Conservation (phyloP, 2,113 vertebrate genomes). For the Mastomys natalensis region DNA sequence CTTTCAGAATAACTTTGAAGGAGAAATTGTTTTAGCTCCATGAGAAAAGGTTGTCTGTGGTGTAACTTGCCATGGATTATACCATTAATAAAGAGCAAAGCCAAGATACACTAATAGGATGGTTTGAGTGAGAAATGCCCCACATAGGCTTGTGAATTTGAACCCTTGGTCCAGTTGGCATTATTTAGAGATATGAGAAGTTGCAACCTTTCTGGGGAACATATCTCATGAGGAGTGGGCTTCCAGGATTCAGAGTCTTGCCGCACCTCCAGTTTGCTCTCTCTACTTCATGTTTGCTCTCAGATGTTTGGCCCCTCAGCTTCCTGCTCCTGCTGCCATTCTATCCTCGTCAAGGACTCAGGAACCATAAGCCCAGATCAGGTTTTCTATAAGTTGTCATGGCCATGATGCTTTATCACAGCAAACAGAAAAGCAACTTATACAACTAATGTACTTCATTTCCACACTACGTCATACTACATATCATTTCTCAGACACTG, state of each 20-base stretch:
- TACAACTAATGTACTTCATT: neutral
- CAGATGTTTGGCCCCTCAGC: neutral
- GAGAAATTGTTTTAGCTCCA: neutral
- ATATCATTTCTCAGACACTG: accelerated
- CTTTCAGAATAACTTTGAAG: neutral
- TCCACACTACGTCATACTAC: neutral
- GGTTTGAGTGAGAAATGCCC: neutral
- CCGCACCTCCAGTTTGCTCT: neutral
- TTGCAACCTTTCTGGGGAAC: neutral
- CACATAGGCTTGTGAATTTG: neutral
- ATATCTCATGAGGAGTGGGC: neutral
- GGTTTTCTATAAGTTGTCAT: neutral
- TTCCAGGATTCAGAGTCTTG: neutral
- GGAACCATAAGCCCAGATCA: neutral
- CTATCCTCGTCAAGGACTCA: neutral
- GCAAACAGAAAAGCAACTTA: neutral
- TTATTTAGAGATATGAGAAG: neutral
- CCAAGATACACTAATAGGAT: neutral
- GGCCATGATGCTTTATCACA: neutral
- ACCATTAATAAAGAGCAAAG: neutral
- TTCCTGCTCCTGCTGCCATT: neutral
- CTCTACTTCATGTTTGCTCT: neutral
- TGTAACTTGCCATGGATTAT: neutral
- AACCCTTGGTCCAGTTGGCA: neutral
- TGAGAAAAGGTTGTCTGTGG: neutral